Evolutionary conservation across 2,888 invertebrate genomes (phyloP).

Genomic region (Stomorhina lunata): DNA sequence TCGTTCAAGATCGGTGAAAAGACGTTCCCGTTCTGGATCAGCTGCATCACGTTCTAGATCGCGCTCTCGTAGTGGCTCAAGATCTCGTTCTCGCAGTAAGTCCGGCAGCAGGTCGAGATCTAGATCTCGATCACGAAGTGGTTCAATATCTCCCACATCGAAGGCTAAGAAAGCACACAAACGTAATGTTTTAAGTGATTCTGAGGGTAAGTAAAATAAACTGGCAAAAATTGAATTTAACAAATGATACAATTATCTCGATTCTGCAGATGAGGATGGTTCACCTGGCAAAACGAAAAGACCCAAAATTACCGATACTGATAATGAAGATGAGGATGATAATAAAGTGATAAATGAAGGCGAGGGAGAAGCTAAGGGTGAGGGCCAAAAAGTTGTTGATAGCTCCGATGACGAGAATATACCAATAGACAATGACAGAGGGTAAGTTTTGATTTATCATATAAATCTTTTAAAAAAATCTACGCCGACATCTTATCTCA

Average conservation of each 20-base stretch:
- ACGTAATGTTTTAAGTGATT: slow-evolving; percentile 81
- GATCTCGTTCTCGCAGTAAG: slow-evolving; percentile 29
- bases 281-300: slow-evolving; percentile 74
- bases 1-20: slow-evolving; percentile 51
- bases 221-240: neutral
- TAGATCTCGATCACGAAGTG: slow-evolving; percentile 53
- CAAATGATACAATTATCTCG: neutral
- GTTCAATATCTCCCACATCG: slow-evolving; percentile 63
- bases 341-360: slow-evolving; percentile 64
- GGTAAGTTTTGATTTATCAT: slow-evolving; percentile 70
- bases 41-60: slow-evolving; percentile 68
- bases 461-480: too few species aligned
- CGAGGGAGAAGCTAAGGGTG: slow-evolving; percentile 69
- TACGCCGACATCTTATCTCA: too few species aligned
- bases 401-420: slow-evolving; percentile 83
- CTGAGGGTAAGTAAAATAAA: slow-evolving; percentile 81
- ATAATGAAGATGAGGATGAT: slow-evolving; percentile 81
- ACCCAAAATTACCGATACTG: slow-evolving; percentile 82
- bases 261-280: slow-evolving; percentile 69
- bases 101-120: slow-evolving; percentile 56
- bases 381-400: slow-evolving; percentile 74
- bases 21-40: slow-evolving; percentile 33
- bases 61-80: slow-evolving; percentile 69
- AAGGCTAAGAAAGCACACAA: slow-evolving; percentile 69
- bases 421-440: slow-evolving; percentile 73